Percentiles rank a stretch among this genome's conserved stretches.
Conservation (phyloP, 2,888 invertebrate species). For the Dolichopus griseipennis region DNA sequence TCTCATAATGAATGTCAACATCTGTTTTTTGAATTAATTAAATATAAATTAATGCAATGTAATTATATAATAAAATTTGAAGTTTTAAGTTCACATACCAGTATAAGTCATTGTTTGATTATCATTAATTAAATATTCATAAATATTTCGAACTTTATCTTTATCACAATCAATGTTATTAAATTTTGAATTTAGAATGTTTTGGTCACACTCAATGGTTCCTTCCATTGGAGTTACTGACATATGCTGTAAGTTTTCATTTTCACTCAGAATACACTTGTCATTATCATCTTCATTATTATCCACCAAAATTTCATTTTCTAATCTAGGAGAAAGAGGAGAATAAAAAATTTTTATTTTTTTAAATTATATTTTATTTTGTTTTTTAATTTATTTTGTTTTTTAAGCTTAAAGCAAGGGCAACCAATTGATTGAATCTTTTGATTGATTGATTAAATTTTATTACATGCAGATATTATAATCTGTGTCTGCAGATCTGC, state of each 20-base stretch:
- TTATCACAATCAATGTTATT: not conserved
- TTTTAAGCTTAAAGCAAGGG: too few species aligned
- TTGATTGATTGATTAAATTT: too few species aligned
- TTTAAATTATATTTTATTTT: too few species aligned
- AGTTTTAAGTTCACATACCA: not conserved
- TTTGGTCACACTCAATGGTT: not conserved
- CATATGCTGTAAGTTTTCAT: not conserved
- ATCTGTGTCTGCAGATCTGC: too few species aligned
- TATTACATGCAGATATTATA: too few species aligned
- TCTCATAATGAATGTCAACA: not conserved
- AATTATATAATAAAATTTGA: too few species aligned
- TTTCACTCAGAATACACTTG: too few species aligned
- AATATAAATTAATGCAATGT: not conserved
- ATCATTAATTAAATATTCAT: not conserved
- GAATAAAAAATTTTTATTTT: too few species aligned
- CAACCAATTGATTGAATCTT: too few species aligned
- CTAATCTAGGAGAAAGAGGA: not conserved
- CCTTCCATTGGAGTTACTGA: not conserved
- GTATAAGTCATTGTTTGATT: not conserved
- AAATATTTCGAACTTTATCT: not conserved
- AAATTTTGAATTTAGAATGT: not conserved
- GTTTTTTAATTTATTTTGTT: too few species aligned
- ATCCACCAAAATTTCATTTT: not conserved
- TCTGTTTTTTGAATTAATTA: not conserved
- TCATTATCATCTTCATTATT: not conserved